These are phyloP conservation scores for Entomyzon cyanotis DNA, from an alignment of 2,113 vertebrate species.

Conservation along the genomic window DNA sequence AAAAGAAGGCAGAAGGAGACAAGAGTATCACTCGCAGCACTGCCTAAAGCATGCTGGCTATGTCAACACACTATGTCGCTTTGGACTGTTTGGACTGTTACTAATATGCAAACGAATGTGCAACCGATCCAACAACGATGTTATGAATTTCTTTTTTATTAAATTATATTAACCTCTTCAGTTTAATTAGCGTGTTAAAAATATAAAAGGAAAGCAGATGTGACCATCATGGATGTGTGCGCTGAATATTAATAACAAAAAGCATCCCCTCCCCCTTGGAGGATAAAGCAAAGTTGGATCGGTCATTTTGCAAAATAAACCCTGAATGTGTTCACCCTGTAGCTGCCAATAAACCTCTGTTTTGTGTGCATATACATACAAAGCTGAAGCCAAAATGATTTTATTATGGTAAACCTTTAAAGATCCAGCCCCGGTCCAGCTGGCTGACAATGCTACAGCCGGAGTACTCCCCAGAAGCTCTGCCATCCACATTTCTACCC, in stretches of 20 bases:
- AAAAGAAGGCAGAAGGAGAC: conserved; percentile 35
- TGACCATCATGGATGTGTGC: conserved; percentile 15
- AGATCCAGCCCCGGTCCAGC: not conserved
- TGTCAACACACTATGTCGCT: conserved; percentile 75
- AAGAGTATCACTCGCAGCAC: conserved; percentile 70
- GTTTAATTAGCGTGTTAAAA: conserved; percentile 60
- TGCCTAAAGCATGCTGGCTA: conserved; percentile 74
- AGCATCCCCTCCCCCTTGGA: conserved; percentile 28
- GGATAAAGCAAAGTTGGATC: conserved; percentile 49
- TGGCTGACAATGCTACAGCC: conserved; percentile 44
- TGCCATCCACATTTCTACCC: not conserved
- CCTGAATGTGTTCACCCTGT: not conserved
- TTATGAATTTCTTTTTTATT: conserved; percentile 41
- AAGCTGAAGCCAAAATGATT: not conserved
- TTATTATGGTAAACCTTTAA: conserved; percentile 2
- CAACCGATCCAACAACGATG: conserved; percentile 51
- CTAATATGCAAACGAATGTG: conserved; percentile 71
- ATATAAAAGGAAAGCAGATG: conserved; percentile 54
- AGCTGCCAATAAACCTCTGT: not conserved
- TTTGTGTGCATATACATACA: not conserved
- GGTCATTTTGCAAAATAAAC: conserved; percentile 31
- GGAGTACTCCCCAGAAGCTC: not conserved
- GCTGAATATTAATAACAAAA: conserved; percentile 34
- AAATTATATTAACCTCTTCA: conserved; percentile 58
- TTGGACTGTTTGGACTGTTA: conserved; percentile 72